These are phyloP conservation scores for Eublepharis macularius DNA, from an alignment of 2,113 vertebrate genomes.

Conservation along the genomic window DNA sequence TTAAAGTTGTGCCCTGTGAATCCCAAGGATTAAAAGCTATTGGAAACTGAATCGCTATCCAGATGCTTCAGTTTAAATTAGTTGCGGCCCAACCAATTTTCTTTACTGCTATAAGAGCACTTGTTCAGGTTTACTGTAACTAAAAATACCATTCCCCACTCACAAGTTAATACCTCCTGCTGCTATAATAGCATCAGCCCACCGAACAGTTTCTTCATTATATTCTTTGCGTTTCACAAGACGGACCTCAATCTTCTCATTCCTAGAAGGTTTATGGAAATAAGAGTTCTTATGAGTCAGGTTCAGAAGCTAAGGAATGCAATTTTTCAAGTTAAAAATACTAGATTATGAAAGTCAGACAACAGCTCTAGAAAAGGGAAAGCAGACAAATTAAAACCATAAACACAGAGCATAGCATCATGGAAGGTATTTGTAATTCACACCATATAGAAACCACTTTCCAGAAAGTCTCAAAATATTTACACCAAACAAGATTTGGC, in stretches of 20 bases:
- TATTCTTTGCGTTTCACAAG: slow-evolving; percentile 93
- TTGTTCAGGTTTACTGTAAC: slow-evolving; percentile 4
- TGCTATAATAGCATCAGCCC: slow-evolving; percentile 95
- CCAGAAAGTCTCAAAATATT: neutral
- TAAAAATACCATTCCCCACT: slow-evolving; percentile 23
- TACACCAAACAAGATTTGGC: neutral
- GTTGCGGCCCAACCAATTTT: neutral
- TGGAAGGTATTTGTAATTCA: neutral
- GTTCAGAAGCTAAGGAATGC: neutral
- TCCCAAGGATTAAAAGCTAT: neutral
- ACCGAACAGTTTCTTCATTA: slow-evolving; percentile 88
- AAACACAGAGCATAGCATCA: neutral
- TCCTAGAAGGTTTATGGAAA: slow-evolving; percentile 74
- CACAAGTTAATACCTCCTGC: slow-evolving; percentile 85
- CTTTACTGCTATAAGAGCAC: neutral
- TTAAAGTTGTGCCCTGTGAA: neutral
- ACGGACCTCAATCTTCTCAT: slow-evolving; percentile 86
- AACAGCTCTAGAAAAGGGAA: neutral
- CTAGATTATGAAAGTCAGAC: neutral
- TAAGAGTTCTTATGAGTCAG: slow-evolving; percentile 5
- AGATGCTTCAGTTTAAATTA: neutral
- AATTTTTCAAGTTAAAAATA: neutral
- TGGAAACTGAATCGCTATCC: neutral
- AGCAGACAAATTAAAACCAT: neutral
- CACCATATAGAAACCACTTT: neutral